phyloP scores from a whole-genome alignment of 1,140 invertebrate genomes.

The Grapholita molesta region DNA sequence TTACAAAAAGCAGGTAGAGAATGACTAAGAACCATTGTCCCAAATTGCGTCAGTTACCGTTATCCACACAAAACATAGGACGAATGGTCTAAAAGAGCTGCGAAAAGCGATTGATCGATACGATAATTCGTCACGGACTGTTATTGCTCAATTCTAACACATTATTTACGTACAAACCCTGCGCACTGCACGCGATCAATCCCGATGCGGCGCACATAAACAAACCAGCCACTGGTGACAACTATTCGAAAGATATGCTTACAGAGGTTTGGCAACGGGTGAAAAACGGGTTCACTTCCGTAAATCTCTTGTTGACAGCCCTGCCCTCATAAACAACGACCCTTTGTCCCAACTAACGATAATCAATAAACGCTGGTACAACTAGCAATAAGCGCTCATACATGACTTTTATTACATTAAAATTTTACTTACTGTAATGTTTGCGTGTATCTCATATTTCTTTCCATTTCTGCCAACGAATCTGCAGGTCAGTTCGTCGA shows the following conservation, averaged over 20 bases:
- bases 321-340: conserved; percentile 75
- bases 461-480: conserved; percentile 97
- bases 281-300: conserved; percentile 56
- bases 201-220: not conserved
- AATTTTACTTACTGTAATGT: conserved; percentile 93
- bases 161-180: conserved; percentile 17
- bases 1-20: conserved; percentile 62
- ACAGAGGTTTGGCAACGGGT: not conserved
- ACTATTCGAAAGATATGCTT: not conserved
- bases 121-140: conserved; percentile 45
- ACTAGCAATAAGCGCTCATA: not conserved
- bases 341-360: conserved; percentile 68
- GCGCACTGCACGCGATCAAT: conserved; percentile 15
- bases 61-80: conserved; percentile 65
- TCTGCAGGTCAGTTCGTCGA: conserved; percentile 98
- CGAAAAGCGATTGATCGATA: conserved; percentile 60
- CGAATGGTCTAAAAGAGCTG: conserved; percentile 29
- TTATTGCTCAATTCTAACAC: conserved; percentile 40
- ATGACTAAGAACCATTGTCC: conserved; percentile 71
- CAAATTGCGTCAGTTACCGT: conserved; percentile 67
- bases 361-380: conserved; percentile 60
- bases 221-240: not conserved
- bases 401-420: not conserved
- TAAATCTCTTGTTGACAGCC: conserved; percentile 75
- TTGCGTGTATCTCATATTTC: conserved; percentile 97